These are phyloP conservation scores for Delia radicum DNA, from an alignment of 1,140 invertebrate genomes.

Conservation along the genomic window DNA sequence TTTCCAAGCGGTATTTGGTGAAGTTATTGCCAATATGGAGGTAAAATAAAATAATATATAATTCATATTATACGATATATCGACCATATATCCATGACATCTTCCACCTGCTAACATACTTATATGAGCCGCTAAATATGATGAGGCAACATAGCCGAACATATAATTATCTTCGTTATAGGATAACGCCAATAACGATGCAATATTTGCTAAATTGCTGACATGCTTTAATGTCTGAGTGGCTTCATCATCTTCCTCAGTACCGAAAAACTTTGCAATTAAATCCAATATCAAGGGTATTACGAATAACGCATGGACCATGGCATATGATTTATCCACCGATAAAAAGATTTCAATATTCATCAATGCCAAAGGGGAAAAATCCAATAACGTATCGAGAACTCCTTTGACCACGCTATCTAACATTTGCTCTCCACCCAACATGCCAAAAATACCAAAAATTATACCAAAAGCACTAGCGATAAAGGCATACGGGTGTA, in stretches of 20 bases:
- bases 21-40: not conserved
- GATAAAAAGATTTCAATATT: not conserved
- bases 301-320: not conserved
- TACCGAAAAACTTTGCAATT: not conserved
- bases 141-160: not conserved
- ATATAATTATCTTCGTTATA: not conserved
- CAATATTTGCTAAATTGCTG: not conserved
- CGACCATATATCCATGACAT: not conserved
- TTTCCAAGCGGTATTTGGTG: not conserved
- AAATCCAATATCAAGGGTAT: slow-evolving; percentile 8
- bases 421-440: not conserved
- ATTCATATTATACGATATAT: not conserved
- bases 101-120: not conserved
- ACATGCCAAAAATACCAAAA: slow-evolving; percentile 40
- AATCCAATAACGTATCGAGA: not conserved
- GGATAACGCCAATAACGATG: not conserved
- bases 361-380: not conserved
- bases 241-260: not conserved
- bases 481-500: slow-evolving; percentile 39
- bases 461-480: slow-evolving; percentile 38
- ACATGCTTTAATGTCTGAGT: not conserved
- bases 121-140: not conserved
- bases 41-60: not conserved
- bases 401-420: not conserved
- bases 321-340: not conserved